Percentiles rank a stretch among this genome's conserved stretches.
Conservation (phyloP, 2,797 vertebrate species). For the Cyclura pinguis region DNA sequence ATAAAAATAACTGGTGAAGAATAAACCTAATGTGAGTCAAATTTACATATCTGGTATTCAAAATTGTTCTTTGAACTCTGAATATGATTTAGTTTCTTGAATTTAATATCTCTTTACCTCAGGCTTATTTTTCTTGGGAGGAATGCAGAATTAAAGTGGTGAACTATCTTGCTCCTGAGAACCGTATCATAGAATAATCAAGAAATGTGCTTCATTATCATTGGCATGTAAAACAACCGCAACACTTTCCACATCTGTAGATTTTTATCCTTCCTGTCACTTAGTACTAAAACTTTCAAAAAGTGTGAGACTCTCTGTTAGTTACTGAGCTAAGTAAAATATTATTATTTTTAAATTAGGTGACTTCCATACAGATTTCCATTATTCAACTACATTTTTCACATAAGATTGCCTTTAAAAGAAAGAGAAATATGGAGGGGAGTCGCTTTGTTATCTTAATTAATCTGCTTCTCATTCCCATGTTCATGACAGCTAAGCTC, state of each 20-base stretch:
- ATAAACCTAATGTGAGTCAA: background rate
- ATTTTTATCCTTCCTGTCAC: background rate
- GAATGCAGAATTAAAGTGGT: background rate
- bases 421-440: background rate
- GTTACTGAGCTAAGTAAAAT: background rate
- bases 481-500: background rate
- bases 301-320: background rate
- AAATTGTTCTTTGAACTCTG: background rate
- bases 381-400: constrained; percentile 6
- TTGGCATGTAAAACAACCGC: background rate
- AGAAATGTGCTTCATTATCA: constrained; percentile 13
- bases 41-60: constrained; percentile 5
- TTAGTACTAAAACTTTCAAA: background rate
- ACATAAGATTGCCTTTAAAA: background rate
- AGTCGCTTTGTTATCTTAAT: background rate
- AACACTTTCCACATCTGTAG: background rate
- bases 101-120: constrained; percentile 3
- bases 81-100: constrained; percentile 4
- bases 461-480: constrained; percentile 17
- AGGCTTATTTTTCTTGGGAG: background rate
- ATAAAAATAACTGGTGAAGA: background rate
- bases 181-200: background rate
- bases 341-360: background rate
- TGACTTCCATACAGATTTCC: background rate
- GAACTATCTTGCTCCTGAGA: background rate